Evolutionary conservation across 2,797 vertebrate genomes (phyloP), one percentile per base, ranked within the genome.

Genomic region (Anguilla pacifica): DNA sequence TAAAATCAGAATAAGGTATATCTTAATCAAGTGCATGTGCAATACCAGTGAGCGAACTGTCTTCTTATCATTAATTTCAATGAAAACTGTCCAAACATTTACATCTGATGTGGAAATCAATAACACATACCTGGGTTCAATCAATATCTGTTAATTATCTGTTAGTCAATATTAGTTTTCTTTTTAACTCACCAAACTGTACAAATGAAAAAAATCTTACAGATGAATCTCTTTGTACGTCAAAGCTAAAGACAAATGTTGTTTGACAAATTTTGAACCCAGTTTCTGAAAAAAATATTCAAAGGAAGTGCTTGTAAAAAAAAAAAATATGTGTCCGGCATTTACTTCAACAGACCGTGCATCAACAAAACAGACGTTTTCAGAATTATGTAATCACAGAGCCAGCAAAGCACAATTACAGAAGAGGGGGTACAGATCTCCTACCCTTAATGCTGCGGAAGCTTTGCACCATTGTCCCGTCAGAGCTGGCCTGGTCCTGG

Each of bases 401-500:
- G 72, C 31, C 43, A 19, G 31, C 72, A 43, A 13, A 77, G 35
- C 35, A 13, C 28, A 17, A 39, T 25, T n/a, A 67, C 61, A 67
- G 61, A 25, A 25, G 35, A 19, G 46, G 59, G 64, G 17, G 22
- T 4, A 22, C 7, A 2, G 31, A 57, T 49, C 88, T 72, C 91
- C 91, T 92, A 96, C 96, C 93, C 82, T 87, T 90, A 55, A 93
- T 86, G 85, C 94, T 96, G 11, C 94, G 91, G 87, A 96, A 95
- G 81, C 96, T 96, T 90, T 96, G 95, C 86, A 96, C 95, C 89
- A 96, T 92, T 0, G 89, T 95, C 59, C 94, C 96, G 53, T 96
- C 95, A 7, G 91, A 91, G 55, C 86, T 89, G 22, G 90, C 91
- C 19, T 87, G 86, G 79, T 95, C 94, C 43, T 88, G 92, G 51